Evolutionary conservation across 35 echinoderm and acorn worm genomes (phyloP).

Genomic region (Nesometra sesokonis): DNA sequence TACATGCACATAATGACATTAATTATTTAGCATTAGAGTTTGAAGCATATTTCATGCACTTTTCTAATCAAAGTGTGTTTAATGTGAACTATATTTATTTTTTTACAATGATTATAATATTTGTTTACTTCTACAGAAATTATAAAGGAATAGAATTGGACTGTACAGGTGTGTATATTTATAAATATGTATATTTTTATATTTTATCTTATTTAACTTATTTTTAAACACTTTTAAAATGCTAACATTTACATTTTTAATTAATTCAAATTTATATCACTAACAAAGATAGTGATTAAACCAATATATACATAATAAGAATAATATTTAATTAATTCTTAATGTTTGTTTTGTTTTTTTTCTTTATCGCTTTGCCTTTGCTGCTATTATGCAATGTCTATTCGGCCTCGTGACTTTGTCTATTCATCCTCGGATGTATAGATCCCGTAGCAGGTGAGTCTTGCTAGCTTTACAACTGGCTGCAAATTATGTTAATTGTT

Average conservation of each 20-base stretch:
- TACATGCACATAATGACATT: too few relatives aligned
- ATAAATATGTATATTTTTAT: background rate
- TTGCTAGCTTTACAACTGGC: background rate
- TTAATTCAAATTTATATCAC: too few relatives aligned
- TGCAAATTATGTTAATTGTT: background rate
- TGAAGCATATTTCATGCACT: too few relatives aligned
- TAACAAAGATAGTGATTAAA: too few relatives aligned
- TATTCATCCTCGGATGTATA: background rate
- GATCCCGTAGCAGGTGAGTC: background rate
- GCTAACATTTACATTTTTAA: too few relatives aligned
- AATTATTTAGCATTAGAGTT: too few relatives aligned
- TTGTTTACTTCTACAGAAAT: background rate
- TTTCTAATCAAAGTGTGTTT: too few relatives aligned
- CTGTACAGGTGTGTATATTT: background rate
- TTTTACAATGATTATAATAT: background rate
- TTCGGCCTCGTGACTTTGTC: background rate
- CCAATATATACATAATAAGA: too few relatives aligned
- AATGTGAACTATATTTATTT: background rate
- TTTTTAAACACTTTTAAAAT: too few relatives aligned
- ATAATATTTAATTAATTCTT: too few relatives aligned
- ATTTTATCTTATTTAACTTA: too few relatives aligned
- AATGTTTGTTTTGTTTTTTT: background rate
- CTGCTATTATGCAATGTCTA: background rate
- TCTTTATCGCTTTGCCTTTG: background rate
- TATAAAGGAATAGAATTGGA: background rate